A percentile compares a stretch with the other conserved stretches of the same genome.
These are phyloP conservation scores for Typhlichthys subterraneus DNA, from an alignment of 2,797 vertebrate species.

Conservation along the genomic window DNA sequence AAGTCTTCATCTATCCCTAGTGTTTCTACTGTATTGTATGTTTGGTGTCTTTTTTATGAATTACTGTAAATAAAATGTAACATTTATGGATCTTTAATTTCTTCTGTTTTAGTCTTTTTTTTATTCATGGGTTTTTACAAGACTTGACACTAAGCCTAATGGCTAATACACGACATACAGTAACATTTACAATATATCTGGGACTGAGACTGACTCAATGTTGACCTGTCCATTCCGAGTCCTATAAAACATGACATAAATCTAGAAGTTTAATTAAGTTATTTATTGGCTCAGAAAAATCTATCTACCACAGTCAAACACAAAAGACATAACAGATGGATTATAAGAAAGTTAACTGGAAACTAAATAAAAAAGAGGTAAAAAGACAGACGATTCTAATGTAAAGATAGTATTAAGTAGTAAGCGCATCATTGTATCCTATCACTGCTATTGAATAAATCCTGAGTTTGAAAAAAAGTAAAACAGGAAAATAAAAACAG, in stretches of 20 bases:
- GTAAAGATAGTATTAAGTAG: constrained; percentile 66
- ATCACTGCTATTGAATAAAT: constrained; percentile 68
- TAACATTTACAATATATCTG: too few relatives aligned
- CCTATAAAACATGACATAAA: constrained; percentile 11
- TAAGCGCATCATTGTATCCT: constrained; percentile 59
- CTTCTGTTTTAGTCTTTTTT: too few relatives aligned
- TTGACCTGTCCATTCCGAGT: neutral
- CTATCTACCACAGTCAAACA: constrained; percentile 64
- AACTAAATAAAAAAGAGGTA: constrained; percentile 68
- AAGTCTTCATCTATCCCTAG: too few relatives aligned
- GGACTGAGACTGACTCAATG: too few relatives aligned
- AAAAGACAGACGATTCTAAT: constrained; percentile 52
- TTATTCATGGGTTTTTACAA: too few relatives aligned
- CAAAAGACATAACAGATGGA: constrained; percentile 56
- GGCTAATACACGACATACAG: too few relatives aligned
- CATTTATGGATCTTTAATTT: too few relatives aligned
- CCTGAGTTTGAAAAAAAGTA: constrained; percentile 74
- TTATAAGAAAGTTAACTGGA: constrained; percentile 49
- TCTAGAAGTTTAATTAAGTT: constrained; percentile 56
- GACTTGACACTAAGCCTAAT: too few relatives aligned
- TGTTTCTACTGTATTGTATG: too few relatives aligned
- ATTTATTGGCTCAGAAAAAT: constrained; percentile 74
- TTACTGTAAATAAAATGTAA: too few relatives aligned
- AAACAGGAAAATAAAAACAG: constrained; percentile 61
- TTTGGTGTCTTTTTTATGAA: too few relatives aligned